Evolutionary conservation across 2,797 vertebrate species (phyloP).

Genomic region (Syndactyla subalaris): DNA sequence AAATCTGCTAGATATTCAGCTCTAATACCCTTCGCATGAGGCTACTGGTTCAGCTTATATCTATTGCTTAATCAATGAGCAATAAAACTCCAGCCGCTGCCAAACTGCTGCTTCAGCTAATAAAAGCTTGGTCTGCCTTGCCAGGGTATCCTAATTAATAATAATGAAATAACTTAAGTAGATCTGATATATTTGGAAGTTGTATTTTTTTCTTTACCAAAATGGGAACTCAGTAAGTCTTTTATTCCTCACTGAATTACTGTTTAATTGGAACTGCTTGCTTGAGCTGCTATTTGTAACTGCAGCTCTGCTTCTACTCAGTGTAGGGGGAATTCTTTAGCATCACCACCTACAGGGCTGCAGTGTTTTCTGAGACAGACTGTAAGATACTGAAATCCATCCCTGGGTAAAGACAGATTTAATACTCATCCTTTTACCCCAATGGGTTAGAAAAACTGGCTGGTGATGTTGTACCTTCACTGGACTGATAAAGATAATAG

Average conservation of each 20-base stretch:
- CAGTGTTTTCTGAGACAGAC: neutral
- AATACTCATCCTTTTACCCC: neutral
- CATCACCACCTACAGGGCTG: neutral
- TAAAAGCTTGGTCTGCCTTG: constrained; percentile 58
- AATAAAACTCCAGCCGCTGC: constrained; percentile 49
- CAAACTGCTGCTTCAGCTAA: constrained; percentile 69
- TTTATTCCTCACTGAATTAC: constrained; percentile 65
- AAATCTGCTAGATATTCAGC: constrained; percentile 31
- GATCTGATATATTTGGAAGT: constrained; percentile 53
- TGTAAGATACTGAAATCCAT: constrained; percentile 18
- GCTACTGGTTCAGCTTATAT: constrained; percentile 47
- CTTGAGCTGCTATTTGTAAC: constrained; percentile 42
- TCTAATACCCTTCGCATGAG: constrained; percentile 42
- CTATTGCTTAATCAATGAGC: constrained; percentile 74
- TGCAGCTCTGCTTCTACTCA: constrained; percentile 28
- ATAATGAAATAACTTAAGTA: constrained; percentile 57
- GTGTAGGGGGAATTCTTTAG: constrained; percentile 30
- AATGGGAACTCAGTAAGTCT: constrained; percentile 39
- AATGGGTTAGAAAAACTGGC: neutral
- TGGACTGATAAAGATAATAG: neutral
- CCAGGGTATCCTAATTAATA: constrained; percentile 52
- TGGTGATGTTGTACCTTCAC: neutral
- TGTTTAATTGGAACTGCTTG: constrained; percentile 67
- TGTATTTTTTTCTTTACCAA: neutral
- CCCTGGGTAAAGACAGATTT: constrained; percentile 1